phyloP scores from a whole-genome alignment of 2,888 invertebrate species.

The Siphlonurus alternatus region DNA sequence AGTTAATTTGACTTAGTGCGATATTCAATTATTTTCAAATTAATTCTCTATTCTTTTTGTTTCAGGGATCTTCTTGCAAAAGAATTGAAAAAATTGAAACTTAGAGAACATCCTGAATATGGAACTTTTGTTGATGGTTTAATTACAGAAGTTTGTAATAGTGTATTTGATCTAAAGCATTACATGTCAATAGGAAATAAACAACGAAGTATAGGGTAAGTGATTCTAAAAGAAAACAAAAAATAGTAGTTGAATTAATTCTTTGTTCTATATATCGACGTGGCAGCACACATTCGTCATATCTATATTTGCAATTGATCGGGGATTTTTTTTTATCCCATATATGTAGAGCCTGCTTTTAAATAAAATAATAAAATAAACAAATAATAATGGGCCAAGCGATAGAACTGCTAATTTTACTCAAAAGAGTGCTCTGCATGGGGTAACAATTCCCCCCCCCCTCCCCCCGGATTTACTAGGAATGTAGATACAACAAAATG shows the following conservation, averaged over 20 bases:
- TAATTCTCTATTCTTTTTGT: slow-evolving; percentile 13
- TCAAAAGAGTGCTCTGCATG: too few relatives aligned
- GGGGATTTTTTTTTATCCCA: not conserved
- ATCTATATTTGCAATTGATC: too few relatives aligned
- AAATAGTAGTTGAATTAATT: not conserved
- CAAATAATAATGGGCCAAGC: too few relatives aligned
- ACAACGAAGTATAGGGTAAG: slow-evolving; percentile 7
- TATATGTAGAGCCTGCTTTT: not conserved
- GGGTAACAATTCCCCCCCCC: not conserved
- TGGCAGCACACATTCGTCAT: too few relatives aligned
- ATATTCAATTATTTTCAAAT: too few relatives aligned
- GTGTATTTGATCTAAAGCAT: slow-evolving; percentile 64
- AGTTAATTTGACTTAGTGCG: too few relatives aligned
- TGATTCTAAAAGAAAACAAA: not conserved
- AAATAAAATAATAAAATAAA: too few relatives aligned
- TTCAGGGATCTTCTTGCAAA: slow-evolving; percentile 48
- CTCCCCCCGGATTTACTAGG: not conserved
- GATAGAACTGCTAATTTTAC: too few relatives aligned
- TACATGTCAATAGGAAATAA: slow-evolving; percentile 4
- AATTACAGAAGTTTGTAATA: slow-evolving; percentile 88
- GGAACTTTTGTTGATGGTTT: slow-evolving; percentile 94
- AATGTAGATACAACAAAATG: not conserved
- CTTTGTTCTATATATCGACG: not conserved
- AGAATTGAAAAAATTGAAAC: slow-evolving; percentile 27
- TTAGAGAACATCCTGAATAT: slow-evolving; percentile 57